Conservation (phyloP, 2,888 invertebrate species). For the Acanthosepion lycidas region DNA sequence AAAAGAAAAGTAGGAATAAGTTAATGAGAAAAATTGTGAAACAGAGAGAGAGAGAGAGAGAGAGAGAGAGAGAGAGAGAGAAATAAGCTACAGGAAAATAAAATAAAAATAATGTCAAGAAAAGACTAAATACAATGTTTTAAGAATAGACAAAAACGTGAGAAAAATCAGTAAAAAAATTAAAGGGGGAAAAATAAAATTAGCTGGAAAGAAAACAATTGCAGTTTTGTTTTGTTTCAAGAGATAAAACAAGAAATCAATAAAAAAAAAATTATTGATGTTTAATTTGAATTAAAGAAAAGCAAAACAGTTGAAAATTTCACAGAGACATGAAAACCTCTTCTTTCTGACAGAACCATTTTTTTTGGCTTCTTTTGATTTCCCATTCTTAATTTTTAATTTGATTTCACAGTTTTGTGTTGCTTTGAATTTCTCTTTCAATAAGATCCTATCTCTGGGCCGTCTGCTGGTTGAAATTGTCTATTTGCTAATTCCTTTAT, state of each 20-base stretch:
- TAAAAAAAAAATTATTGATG: slow-evolving; percentile 6
- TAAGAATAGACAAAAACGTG: too few species aligned
- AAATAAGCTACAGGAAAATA: too few species aligned
- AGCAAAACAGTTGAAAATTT: slow-evolving; percentile 33
- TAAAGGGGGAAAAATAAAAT: not conserved
- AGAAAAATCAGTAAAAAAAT: too few species aligned
- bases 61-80: too few species aligned
- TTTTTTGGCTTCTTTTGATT: not conserved
- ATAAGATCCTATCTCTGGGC: slow-evolving; percentile 1
- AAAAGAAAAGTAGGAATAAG: too few species aligned
- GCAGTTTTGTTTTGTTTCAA: not conserved
- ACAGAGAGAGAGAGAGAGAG: too few species aligned
- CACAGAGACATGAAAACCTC: not conserved
- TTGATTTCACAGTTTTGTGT: too few species aligned
- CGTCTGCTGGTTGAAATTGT: not conserved
- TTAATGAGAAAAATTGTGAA: too few species aligned
- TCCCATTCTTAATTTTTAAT: too few species aligned
- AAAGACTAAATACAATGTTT: too few species aligned
- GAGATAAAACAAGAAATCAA: slow-evolving; percentile 33
- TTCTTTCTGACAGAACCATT: not conserved
- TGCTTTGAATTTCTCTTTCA: not conserved
- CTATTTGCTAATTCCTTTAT: not conserved
- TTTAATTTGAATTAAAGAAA: not conserved
- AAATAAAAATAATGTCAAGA: too few species aligned
- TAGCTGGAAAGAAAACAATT: not conserved